Conservation (phyloP, 1,140 invertebrate genomes). For the Lucilia cuprina region DNA sequence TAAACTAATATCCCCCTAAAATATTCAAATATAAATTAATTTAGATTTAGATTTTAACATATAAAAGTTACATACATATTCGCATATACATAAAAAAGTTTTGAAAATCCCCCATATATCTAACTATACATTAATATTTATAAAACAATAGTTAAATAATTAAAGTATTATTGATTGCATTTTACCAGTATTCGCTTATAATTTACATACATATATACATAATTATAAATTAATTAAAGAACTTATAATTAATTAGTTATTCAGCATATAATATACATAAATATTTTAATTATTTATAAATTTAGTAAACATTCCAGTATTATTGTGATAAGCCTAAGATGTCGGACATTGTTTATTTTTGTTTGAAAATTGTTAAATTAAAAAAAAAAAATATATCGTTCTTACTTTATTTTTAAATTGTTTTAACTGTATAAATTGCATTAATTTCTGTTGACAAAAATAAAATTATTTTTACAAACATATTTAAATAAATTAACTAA, state of each 20-base stretch:
- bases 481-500: neutral
- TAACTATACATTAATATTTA: too few species aligned
- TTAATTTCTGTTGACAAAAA: neutral
- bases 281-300: neutral
- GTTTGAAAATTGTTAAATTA: slow-evolving; percentile 7
- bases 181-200: slow-evolving; percentile 7
- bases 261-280: neutral
- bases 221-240: neutral
- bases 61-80: neutral
- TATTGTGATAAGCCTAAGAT: slow-evolving; percentile 32
- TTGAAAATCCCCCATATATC: too few species aligned
- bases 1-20: neutral
- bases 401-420: neutral
- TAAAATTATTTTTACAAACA: neutral
- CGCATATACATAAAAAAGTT: too few species aligned
- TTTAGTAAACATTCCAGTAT: slow-evolving; percentile 23
- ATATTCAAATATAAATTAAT: neutral
- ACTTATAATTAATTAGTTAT: too few species aligned
- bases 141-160: neutral
- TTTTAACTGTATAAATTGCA: neutral
- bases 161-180: neutral
- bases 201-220: slow-evolving; percentile 21
- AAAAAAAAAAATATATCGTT: neutral
- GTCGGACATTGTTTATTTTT: slow-evolving; percentile 20
- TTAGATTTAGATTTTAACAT: neutral